These are phyloP conservation scores for Gonocerus acuteangulatus DNA, from an alignment of 2,888 invertebrate genomes.

Conservation along the genomic window DNA sequence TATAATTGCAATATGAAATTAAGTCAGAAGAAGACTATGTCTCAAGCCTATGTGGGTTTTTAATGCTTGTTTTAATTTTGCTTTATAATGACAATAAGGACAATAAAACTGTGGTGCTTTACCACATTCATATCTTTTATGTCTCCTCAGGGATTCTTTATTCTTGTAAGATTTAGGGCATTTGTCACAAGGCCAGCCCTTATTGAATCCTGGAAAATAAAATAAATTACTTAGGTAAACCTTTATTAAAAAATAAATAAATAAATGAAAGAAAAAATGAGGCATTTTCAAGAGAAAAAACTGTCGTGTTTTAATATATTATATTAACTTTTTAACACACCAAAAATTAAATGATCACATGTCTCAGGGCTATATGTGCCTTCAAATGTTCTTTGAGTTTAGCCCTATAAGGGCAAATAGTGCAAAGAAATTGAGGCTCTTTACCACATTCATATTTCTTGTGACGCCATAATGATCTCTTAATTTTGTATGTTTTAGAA, in stretches of 20 bases:
- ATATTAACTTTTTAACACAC: no score
- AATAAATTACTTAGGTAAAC: no score
- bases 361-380: constrained; percentile 26
- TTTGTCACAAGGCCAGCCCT: neutral
- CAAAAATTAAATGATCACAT: neutral
- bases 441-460: neutral
- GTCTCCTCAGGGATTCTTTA: neutral
- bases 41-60: constrained; percentile 11
- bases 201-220: no score
- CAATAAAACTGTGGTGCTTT: constrained; percentile 7
- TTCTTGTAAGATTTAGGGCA: constrained; percentile 5
- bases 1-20: no score
- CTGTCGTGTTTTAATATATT: no score
- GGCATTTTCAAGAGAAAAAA: no score
- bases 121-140: constrained; percentile 21
- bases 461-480: no score
- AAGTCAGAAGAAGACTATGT: no score
- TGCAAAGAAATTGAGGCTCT: constrained; percentile 38
- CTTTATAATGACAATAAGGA: constrained; percentile 4
- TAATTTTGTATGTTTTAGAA: no score
- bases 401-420: constrained; percentile 43
- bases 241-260: no score
- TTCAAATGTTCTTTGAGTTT: constrained; percentile 40
- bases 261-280: no score
- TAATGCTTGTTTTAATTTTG: constrained; percentile 6